Evolutionary conservation across 1,140 invertebrate genomes (phyloP).

Genomic region (Spodoptera litura): DNA sequence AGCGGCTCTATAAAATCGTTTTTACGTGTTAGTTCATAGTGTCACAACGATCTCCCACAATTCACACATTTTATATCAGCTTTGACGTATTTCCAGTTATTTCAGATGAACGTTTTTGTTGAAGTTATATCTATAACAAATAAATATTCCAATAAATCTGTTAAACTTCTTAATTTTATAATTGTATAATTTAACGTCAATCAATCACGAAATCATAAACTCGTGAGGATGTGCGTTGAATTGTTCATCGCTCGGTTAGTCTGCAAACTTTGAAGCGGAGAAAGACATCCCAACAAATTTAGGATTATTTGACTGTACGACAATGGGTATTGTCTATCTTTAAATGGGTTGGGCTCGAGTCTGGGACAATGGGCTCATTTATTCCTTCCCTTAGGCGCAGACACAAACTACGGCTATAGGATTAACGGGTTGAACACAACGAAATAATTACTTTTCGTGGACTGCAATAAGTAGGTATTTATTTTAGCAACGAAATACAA

Average conservation of each 20-base stretch:
- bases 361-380: slow-evolving; percentile 73
- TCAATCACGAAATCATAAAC: slow-evolving; percentile 46
- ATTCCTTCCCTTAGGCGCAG: slow-evolving; percentile 72
- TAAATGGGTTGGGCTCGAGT: slow-evolving; percentile 67
- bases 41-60: slow-evolving; percentile 55
- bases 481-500: slow-evolving; percentile 41
- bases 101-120: slow-evolving; percentile 8
- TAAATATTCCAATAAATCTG: neutral
- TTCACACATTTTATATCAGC: slow-evolving; percentile 51
- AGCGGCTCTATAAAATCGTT: slow-evolving; percentile 58
- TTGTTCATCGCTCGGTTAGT: slow-evolving; percentile 58
- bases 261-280: slow-evolving; percentile 60
- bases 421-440: slow-evolving; percentile 70
- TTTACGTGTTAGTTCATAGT: slow-evolving; percentile 63
- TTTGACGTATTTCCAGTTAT: slow-evolving; percentile 43
- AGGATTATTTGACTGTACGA: slow-evolving; percentile 72
- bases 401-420: slow-evolving; percentile 65
- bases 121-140: neutral
- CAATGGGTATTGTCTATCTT: slow-evolving; percentile 77
- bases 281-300: slow-evolving; percentile 74
- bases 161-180: neutral
- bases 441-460: slow-evolving; percentile 65
- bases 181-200: slow-evolving; percentile 2
- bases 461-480: slow-evolving; percentile 44
- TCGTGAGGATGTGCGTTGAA: slow-evolving; percentile 49